Base-by-base conservation (phyloP, 2,113 vertebrate genomes). In the Atherinomorus stipes region DNA sequence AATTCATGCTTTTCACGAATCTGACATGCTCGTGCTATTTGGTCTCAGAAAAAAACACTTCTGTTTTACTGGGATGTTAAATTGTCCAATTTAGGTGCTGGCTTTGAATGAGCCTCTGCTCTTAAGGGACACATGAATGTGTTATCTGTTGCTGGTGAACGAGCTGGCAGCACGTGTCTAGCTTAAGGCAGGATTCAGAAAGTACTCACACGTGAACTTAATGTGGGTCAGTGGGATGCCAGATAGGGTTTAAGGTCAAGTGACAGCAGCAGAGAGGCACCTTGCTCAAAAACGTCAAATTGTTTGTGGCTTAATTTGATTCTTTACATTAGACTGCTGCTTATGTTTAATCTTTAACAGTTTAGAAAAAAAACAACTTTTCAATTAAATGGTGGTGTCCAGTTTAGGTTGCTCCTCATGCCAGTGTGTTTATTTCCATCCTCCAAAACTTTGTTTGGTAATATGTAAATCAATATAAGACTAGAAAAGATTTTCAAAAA, bases 201-300 rank as follows among this genome's bases (percentile, higher is more conserved):
- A 52, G 34, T 42, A 52, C 73, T 80, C 68, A 67, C 71, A 81
- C 8, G 25, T 76, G 67, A 64, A 76, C 57, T 45, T 66, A 75
- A 74, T 86, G 76, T 88, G 77, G 85, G 78, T 91, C 83, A 85
- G 64, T 80, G 54, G 74, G 74, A 65, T 75, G 68, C 83, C 47
- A 58, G 60, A 82, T 63, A 52, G 51, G 63, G 79, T 81, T 82
- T 75, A 70, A 76, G 83, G 76, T 88, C 76, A 86, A 77, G 51
- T 60, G 67, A 88, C 75, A 52, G 44, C 52, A 53, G 71, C 84
- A 56, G 64, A 70, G 64, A 52, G 71, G n/a, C 47, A 25, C 40
- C 1, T 0, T 18, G 53, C 76, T 68, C 66, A 84, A 78, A 80
- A 49, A 62, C 67, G 78, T n/a, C n/a, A n/a, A n/a, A n/a, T n/a